Percentiles rank a stretch among this genome's conserved stretches.
Conservation (phyloP, 2,113 vertebrate species). For the Peromyscus californicus region DNA sequence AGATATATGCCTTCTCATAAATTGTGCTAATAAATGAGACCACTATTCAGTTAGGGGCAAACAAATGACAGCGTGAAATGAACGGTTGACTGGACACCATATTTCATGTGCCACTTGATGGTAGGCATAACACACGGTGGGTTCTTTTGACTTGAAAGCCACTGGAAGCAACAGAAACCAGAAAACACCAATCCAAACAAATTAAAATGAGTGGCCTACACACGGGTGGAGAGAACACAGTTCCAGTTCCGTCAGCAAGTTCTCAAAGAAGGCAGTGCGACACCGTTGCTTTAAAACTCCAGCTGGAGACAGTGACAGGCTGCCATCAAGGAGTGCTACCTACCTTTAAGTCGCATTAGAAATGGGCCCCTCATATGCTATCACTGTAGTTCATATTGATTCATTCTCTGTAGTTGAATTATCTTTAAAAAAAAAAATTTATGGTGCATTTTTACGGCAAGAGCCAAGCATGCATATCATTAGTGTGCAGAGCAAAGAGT, state of each 20-base stretch:
- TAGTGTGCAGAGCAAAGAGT: constrained; percentile 76
- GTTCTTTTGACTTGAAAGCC: not conserved
- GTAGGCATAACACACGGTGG: not conserved
- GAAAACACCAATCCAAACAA: not conserved
- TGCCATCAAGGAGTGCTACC: not conserved
- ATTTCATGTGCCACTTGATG: not conserved
- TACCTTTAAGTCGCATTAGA: constrained; percentile 46
- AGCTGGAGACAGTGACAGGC: not conserved
- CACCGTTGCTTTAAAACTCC: not conserved
- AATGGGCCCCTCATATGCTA: constrained; percentile 63
- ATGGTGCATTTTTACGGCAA: constrained; percentile 76
- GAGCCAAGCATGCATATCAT: constrained; percentile 83
- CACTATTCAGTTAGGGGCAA: not conserved
- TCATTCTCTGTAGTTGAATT: constrained; percentile 80
- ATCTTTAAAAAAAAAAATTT: constrained; percentile 77
- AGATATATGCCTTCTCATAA: not conserved
- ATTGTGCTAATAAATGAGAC: not conserved
- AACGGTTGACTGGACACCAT: not conserved
- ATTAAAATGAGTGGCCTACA: not conserved
- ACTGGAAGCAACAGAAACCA: not conserved
- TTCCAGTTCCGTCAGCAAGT: not conserved
- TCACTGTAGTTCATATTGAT: constrained; percentile 77
- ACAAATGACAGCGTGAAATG: not conserved
- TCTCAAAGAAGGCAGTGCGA: not conserved
- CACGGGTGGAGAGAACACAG: not conserved